Evolutionary conservation across 1,140 invertebrate species (phyloP).

Genomic region (Pogonognathellus flavescens): DNA sequence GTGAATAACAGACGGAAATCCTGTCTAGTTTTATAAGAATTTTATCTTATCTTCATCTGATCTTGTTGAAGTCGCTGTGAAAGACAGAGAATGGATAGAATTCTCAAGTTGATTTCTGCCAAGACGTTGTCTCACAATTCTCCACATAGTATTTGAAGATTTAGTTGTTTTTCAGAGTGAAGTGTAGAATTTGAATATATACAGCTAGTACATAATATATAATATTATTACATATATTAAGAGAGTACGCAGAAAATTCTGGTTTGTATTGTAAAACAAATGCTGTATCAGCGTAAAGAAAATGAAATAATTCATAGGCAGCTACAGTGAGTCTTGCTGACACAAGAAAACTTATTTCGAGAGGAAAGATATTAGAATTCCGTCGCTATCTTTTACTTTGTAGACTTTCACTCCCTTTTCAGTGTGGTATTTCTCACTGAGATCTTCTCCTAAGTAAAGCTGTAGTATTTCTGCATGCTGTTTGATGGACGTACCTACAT

Average conservation of each 20-base stretch:
- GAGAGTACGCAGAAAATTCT: not conserved
- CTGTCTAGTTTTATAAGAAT: not conserved
- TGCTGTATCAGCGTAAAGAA: constrained; percentile 18
- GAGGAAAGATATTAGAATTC: not conserved
- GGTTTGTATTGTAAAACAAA: not conserved
- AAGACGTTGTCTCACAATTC: not conserved
- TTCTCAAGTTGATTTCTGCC: constrained; percentile 18
- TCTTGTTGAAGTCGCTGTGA: constrained; percentile 1
- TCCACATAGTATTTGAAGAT: not conserved
- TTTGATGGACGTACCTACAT: not conserved
- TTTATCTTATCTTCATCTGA: not conserved
- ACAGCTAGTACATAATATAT: too few species aligned
- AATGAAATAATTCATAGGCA: constrained; percentile 15
- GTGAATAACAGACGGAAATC: not conserved
- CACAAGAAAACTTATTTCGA: not conserved
- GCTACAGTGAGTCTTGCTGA: not conserved
- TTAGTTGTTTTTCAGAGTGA: not conserved
- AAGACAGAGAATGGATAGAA: constrained; percentile 7
- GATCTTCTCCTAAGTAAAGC: not conserved
- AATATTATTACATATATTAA: not conserved
- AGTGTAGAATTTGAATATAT: not conserved
- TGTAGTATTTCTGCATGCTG: not conserved
- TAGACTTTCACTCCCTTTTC: not conserved
- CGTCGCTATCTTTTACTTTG: constrained; percentile 9
- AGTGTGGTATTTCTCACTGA: not conserved